Conservation (phyloP, 2,888 invertebrate species). For the Branchellion lobata region DNA sequence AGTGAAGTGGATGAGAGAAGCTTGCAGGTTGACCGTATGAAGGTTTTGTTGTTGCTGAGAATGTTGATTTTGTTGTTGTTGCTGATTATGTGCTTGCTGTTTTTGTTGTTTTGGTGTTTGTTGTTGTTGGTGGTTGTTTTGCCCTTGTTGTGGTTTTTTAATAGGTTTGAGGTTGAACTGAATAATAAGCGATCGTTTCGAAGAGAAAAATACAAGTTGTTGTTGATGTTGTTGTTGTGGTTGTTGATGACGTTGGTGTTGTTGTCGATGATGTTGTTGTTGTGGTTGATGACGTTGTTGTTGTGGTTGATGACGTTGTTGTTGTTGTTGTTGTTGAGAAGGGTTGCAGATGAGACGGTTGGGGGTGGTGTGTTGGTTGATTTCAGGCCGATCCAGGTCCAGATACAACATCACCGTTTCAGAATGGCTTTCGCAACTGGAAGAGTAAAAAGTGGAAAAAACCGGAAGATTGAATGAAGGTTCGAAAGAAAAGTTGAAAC, state of each 20-base stretch:
- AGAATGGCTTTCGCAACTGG: no score
- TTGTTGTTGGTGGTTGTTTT: neutral
- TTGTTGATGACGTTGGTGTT: neutral
- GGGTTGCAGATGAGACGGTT: neutral
- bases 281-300: neutral
- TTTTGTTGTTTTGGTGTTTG: neutral
- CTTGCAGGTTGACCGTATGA: no score
- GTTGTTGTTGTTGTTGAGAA: neutral
- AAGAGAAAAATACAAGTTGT: neutral
- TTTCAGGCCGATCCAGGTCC: slow-evolving; percentile 2
- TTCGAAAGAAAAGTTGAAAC: no score
- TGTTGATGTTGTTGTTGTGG: neutral
- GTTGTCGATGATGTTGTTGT: neutral
- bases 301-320: neutral
- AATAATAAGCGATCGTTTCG: slow-evolving; percentile 10
- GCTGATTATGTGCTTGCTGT: neutral
- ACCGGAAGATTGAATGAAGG: no score
- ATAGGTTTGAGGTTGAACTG: neutral
- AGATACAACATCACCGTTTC: neutral
- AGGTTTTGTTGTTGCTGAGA: no score
- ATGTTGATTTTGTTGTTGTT: no score
- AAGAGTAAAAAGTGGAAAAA: no score
- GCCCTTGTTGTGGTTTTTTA: neutral
- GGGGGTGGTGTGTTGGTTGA: slow-evolving; percentile 1
- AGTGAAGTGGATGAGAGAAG: neutral